Evolutionary conservation across 2,888 invertebrate genomes (phyloP).

Genomic region (Dynastes tityus): DNA sequence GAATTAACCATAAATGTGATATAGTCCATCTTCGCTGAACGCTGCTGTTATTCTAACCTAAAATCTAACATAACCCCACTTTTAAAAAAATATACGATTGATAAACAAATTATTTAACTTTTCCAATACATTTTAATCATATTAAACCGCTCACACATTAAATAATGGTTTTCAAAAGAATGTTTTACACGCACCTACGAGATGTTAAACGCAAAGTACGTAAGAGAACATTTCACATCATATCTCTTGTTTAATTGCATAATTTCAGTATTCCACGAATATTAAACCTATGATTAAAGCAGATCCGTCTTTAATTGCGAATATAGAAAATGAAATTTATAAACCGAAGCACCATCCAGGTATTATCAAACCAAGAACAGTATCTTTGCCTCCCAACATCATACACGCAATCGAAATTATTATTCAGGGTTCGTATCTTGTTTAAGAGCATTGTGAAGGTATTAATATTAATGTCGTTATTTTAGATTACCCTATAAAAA

Average conservation of each 20-base stretch:
- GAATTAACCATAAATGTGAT: no score
- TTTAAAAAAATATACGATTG: no score
- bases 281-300: constrained; percentile 69
- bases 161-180: constrained; percentile 23
- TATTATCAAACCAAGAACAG: constrained; percentile 72
- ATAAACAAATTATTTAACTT: not conserved
- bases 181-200: not conserved
- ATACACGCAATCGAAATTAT: constrained; percentile 73
- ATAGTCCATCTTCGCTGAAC: no score
- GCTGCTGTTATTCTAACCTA: no score
- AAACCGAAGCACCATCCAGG: constrained; percentile 86
- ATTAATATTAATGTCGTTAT: not conserved
- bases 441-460: not conserved
- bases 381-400: constrained; percentile 77
- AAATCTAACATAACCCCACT: no score
- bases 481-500: constrained; percentile 74
- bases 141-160: not conserved
- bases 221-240: not conserved
- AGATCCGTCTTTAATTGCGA: constrained; percentile 71
- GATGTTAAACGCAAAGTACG: constrained; percentile 31
- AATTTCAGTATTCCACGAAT: constrained; percentile 62
- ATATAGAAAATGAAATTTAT: constrained; percentile 72
- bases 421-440: constrained; percentile 68
- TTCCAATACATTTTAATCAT: not conserved
- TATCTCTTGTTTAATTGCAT: constrained; percentile 19